Conservation (phyloP, 2,888 invertebrate species). For the Nephrotoma appendiculata region DNA sequence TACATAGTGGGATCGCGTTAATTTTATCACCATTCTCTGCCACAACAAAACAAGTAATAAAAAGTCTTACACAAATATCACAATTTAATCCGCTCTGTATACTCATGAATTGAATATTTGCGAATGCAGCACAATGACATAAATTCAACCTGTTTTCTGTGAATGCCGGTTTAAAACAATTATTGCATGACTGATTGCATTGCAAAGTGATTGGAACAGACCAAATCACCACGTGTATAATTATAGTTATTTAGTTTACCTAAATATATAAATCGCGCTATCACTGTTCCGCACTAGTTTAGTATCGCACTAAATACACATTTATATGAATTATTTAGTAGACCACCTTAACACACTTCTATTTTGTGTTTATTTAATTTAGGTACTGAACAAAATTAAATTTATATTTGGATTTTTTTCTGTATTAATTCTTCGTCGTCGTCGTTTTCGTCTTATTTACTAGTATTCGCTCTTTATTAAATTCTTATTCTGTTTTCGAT, state of each 20-base stretch:
- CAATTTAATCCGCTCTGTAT: neutral
- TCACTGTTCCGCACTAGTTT: neutral
- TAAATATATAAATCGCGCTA: neutral
- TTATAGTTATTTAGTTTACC: neutral
- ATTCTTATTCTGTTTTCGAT: neutral
- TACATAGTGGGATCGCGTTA: neutral
- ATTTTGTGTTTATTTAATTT: neutral
- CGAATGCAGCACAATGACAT: neutral
- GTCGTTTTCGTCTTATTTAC: neutral
- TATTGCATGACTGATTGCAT: neutral
- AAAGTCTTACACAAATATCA: neutral
- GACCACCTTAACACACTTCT: constrained; percentile 9
- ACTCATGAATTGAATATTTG: neutral
- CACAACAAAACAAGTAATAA: neutral
- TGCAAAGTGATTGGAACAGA: neutral
- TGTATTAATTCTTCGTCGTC: neutral
- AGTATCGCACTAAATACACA: neutral
- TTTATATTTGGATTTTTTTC: neutral
- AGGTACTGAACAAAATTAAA: neutral
- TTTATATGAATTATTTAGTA: neutral
- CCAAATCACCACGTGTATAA: neutral
- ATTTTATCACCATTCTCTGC: neutral
- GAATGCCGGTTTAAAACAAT: neutral
- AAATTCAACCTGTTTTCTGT: neutral
- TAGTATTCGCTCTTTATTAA: neutral